Conservation (phyloP, 2,797 vertebrate species). For the Knipowitschia caucasica region DNA sequence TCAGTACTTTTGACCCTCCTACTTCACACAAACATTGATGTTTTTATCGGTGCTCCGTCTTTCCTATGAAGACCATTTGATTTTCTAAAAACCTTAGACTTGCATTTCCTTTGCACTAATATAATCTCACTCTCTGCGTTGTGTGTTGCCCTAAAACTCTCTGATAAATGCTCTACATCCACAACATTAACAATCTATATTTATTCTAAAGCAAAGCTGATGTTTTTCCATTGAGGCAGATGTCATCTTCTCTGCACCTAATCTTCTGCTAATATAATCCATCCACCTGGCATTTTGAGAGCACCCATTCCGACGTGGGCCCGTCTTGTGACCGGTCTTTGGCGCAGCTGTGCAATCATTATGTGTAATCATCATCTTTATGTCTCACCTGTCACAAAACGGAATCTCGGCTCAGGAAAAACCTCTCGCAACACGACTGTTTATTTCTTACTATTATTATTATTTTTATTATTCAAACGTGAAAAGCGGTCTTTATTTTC, state of each 20-base stretch:
- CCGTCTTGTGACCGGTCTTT: conserved; percentile 4
- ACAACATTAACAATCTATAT: background rate
- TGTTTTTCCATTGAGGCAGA: background rate
- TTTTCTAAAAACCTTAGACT: too few relatives aligned
- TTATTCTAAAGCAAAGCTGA: background rate
- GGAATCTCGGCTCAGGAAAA: background rate
- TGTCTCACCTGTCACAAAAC: background rate
- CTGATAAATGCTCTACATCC: background rate
- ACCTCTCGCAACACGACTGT: too few relatives aligned
- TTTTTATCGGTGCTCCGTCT: too few relatives aligned
- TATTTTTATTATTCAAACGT: background rate
- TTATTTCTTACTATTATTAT: too few relatives aligned
- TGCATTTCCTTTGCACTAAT: too few relatives aligned
- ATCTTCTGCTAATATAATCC: conserved; percentile 8
- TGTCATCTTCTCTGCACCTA: background rate
- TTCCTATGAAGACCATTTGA: too few relatives aligned
- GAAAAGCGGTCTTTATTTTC: background rate
- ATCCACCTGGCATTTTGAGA: conserved; percentile 10
- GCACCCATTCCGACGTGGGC: conserved; percentile 1
- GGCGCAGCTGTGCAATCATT: conserved; percentile 5
- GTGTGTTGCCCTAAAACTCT: background rate
- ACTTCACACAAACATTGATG: too few relatives aligned
- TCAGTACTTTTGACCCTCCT: too few relatives aligned
- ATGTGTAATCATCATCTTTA: conserved; percentile 1
- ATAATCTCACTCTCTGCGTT: too few relatives aligned